Evolutionary conservation across 1,140 invertebrate species (phyloP).

Genomic region (Sycobia sp.): DNA sequence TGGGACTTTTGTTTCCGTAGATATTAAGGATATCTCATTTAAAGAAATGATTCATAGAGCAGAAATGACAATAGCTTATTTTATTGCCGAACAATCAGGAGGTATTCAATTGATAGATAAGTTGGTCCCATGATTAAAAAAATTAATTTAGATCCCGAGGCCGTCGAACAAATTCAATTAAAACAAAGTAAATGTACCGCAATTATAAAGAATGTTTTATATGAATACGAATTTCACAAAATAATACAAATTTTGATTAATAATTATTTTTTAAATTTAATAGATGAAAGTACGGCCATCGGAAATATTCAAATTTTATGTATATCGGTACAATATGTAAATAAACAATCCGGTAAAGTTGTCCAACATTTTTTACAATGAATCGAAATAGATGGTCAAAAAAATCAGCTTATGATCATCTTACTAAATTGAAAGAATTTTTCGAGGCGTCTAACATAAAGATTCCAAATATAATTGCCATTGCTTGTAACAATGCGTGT

Average conservation of each 20-base stretch:
- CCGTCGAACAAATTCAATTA: not conserved
- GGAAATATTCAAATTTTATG: not conserved
- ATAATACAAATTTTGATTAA: not conserved
- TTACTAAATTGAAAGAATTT: not conserved
- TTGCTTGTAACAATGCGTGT: not conserved
- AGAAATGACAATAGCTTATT: no score
- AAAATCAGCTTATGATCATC: not conserved
- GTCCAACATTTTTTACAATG: not conserved
- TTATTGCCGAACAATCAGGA: not conserved
- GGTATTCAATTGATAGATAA: not conserved
- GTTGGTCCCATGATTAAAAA: not conserved
- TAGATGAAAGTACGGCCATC: not conserved
- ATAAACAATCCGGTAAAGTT: not conserved
- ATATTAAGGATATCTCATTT: no score
- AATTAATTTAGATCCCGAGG: not conserved
- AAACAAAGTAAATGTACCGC: not conserved
- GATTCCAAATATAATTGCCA: not conserved
- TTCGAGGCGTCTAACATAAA: not conserved
- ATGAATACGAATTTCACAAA: not conserved
- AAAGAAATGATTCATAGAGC: no score
- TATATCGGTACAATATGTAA: not conserved
- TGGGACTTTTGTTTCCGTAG: no score
- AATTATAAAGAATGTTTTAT: conserved; percentile 9
- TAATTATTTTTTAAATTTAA: not conserved
- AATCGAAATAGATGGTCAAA: not conserved